These are phyloP conservation scores for Thereva unica DNA, from an alignment of 2,888 invertebrate genomes.

Conservation along the genomic window DNA sequence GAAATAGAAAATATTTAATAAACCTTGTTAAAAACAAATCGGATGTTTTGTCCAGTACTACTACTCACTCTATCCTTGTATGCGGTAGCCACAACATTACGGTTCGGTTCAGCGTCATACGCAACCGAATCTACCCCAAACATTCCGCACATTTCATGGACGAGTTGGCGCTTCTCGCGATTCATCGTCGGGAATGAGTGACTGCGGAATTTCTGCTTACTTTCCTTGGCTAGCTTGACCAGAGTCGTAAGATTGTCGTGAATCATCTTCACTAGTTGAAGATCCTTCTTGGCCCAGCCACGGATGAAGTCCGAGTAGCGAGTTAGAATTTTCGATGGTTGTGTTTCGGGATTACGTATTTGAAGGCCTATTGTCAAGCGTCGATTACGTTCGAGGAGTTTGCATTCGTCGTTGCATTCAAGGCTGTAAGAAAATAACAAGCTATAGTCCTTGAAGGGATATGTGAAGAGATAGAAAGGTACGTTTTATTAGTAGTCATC, in stretches of 20 bases:
- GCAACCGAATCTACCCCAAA: conserved; percentile 94
- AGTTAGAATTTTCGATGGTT: conserved; percentile 73
- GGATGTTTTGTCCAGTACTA: background rate
- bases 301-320: conserved; percentile 86
- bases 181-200: conserved; percentile 94
- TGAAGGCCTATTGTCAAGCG: conserved; percentile 88
- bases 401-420: conserved; percentile 93
- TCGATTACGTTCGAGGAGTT: conserved; percentile 82
- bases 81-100: conserved; percentile 93
- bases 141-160: conserved; percentile 93
- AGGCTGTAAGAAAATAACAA: conserved; percentile 61
- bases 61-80: conserved; percentile 70
- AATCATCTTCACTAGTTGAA: conserved; percentile 76
- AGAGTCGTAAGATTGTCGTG: conserved; percentile 84
- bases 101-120: conserved; percentile 93
- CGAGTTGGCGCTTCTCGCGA: conserved; percentile 84
- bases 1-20: conserved; percentile 46
- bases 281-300: conserved; percentile 79
- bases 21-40: background rate
- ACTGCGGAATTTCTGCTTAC: conserved; percentile 78
- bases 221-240: conserved; percentile 85
- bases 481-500: conserved; percentile 64
- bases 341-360: conserved; percentile 86
- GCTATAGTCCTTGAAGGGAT: background rate
- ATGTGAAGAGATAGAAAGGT: conserved; percentile 47